Percentiles rank a stretch among this genome's conserved stretches.
These are phyloP conservation scores for Bufo bufo DNA, from an alignment of 2,113 vertebrate genomes.

Conservation along the genomic window DNA sequence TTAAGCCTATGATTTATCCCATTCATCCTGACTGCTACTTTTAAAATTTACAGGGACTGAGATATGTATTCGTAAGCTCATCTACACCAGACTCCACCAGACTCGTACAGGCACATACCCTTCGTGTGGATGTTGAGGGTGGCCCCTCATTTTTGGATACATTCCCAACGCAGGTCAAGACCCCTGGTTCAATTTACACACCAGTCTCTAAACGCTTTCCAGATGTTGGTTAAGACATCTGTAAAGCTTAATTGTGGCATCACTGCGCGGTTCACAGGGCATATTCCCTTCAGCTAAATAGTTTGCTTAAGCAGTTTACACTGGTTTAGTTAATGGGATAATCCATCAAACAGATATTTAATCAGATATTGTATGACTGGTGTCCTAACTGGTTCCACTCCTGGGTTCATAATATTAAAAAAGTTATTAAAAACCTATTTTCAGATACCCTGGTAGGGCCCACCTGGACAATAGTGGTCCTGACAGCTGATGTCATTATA, in stretches of 20 bases:
- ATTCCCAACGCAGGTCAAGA: not conserved
- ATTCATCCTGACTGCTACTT: not conserved
- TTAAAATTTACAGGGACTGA: not conserved
- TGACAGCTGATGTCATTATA: no score
- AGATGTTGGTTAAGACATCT: constrained; percentile 29
- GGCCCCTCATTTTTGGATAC: not conserved
- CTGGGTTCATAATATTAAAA: no score
- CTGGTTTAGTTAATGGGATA: no score
- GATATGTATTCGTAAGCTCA: no score
- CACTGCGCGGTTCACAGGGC: not conserved
- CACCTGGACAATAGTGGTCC: not conserved
- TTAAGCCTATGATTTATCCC: no score
- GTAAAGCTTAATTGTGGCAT: not conserved
- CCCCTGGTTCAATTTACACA: constrained; percentile 8
- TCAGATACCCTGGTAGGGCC: no score
- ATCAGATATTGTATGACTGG: no score
- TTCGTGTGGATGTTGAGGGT: no score
- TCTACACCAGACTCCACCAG: not conserved
- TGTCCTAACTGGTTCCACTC: no score
- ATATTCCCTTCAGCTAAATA: constrained; percentile 17
- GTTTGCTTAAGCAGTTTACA: constrained; percentile 3
- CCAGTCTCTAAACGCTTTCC: constrained; percentile 32
- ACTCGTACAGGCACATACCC: not conserved
- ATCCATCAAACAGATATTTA: no score
- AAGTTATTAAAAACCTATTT: no score